Evolutionary conservation across 2,888 invertebrate species (phyloP).

Genomic region (Machimus atricapillus): DNA sequence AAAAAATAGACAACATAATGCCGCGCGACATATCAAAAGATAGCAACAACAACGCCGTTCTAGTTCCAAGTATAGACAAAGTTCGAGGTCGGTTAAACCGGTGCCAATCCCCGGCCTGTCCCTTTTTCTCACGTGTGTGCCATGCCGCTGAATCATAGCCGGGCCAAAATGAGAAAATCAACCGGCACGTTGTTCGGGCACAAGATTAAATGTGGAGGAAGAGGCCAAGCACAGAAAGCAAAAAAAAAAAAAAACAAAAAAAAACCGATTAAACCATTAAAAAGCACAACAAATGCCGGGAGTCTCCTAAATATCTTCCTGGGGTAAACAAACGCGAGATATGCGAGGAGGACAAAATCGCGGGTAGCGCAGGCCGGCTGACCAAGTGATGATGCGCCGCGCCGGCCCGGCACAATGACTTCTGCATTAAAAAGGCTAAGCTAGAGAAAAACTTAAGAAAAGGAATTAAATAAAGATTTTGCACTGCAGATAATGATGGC

Average conservation of each 20-base stretch:
- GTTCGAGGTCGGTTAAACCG: conserved; percentile 23
- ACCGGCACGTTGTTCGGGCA: neutral
- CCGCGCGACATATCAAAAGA: neutral
- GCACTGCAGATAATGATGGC: neutral
- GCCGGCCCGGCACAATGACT: neutral
- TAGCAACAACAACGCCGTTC: neutral
- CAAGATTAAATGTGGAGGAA: neutral
- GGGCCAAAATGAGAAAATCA: neutral
- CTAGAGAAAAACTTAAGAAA: neutral
- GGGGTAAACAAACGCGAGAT: neutral
- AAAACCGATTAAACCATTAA: neutral
- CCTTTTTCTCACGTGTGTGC: conserved; percentile 1
- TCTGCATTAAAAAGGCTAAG: neutral
- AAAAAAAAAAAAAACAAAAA: neutral
- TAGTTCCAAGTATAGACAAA: conserved; percentile 14
- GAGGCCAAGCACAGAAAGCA: neutral
- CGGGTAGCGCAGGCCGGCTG: neutral
- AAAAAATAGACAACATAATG: neutral
- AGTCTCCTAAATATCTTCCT: neutral
- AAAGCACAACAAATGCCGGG: neutral
- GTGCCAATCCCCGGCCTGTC: conserved; percentile 4
- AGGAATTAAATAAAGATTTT: neutral
- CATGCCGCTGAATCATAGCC: neutral
- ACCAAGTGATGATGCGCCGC: neutral
- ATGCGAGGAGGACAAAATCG: neutral